These are phyloP conservation scores for Alloplasta piceator DNA, from an alignment of 2,888 invertebrate species.

Conservation along the genomic window DNA sequence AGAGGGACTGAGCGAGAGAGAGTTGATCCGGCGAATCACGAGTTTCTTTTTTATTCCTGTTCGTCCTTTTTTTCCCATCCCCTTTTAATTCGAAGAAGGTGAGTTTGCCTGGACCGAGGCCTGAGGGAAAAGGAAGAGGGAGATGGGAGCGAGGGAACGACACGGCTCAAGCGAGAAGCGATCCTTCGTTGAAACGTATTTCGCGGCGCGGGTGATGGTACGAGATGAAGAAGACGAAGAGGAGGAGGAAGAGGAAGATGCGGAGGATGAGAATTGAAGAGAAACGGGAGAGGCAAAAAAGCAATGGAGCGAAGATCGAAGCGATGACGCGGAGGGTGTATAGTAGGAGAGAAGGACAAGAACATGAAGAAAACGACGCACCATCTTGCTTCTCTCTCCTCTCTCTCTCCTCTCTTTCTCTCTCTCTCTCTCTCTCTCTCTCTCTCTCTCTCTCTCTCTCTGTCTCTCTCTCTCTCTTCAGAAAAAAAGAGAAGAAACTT, in stretches of 20 bases:
- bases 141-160: conserved; percentile 21
- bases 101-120: background rate
- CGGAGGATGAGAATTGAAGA: conserved; percentile 17
- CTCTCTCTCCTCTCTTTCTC: too few relatives aligned
- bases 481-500: conserved; percentile 34
- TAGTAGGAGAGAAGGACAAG: conserved; percentile 39
- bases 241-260: conserved; percentile 38
- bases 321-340: conserved; percentile 24
- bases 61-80: conserved; percentile 22
- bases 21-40: conserved; percentile 59
- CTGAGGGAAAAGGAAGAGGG: conserved; percentile 57
- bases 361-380: conserved; percentile 34
- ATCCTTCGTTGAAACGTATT: conserved; percentile 7
- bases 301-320: conserved; percentile 46
- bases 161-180: conserved; percentile 27
- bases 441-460: conserved; percentile 34
- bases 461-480: conserved; percentile 19
- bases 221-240: conserved; percentile 16
- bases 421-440: conserved; percentile 34
- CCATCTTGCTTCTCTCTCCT: conserved; percentile 3
- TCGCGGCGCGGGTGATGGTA: conserved; percentile 49
- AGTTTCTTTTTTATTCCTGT: conserved; percentile 37
- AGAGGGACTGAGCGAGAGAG: conserved; percentile 28
- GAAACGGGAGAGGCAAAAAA: conserved; percentile 57
- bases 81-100: conserved; percentile 56